phyloP scores from a whole-genome alignment of 1,140 invertebrate species.

The Philaenus spumarius region DNA sequence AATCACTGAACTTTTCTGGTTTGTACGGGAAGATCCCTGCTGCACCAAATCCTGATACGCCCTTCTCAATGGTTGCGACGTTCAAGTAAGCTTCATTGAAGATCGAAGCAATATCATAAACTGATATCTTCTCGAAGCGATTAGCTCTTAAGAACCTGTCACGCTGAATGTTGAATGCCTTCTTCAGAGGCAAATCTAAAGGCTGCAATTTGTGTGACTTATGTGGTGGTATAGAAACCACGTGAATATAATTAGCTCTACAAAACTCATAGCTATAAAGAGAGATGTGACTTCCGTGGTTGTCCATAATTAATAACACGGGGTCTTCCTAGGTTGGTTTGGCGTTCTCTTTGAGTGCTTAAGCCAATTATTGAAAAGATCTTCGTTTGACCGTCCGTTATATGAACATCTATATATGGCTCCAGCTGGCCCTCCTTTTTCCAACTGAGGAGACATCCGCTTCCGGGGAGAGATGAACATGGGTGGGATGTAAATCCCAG shows the following conservation, averaged over 20 bases:
- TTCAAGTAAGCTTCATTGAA: slow-evolving; percentile 37
- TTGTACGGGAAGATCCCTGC: neutral
- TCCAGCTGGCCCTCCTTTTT: slow-evolving; percentile 30
- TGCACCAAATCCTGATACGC: neutral
- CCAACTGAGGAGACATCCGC: too few species aligned
- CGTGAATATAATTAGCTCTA: slow-evolving; percentile 34
- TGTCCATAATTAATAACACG: slow-evolving; percentile 33
- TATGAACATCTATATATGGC: slow-evolving; percentile 31
- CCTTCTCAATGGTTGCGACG: slow-evolving; percentile 19
- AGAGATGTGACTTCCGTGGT: slow-evolving; percentile 35
- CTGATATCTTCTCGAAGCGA: slow-evolving; percentile 33
- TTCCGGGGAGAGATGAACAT: too few species aligned
- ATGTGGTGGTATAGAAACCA: slow-evolving; percentile 37
- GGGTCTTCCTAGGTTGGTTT: slow-evolving; percentile 27
- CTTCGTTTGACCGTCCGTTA: slow-evolving; percentile 35
- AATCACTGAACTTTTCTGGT: neutral
- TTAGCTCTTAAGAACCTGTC: slow-evolving; percentile 33
- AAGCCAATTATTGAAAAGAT: slow-evolving; percentile 35
- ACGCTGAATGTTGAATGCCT: slow-evolving; percentile 36
- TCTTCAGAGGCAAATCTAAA: slow-evolving; percentile 37
- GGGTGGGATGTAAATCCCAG: too few species aligned
- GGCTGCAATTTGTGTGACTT: slow-evolving; percentile 37
- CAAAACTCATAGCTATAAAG: slow-evolving; percentile 26
- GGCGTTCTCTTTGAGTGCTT: slow-evolving; percentile 29
- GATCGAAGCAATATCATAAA: too few species aligned